A percentile compares a stretch with the other conserved stretches of the same genome.
These are phyloP conservation scores for Dicranocentrus wangi DNA, from an alignment of 2,888 invertebrate species.

Conservation along the genomic window DNA sequence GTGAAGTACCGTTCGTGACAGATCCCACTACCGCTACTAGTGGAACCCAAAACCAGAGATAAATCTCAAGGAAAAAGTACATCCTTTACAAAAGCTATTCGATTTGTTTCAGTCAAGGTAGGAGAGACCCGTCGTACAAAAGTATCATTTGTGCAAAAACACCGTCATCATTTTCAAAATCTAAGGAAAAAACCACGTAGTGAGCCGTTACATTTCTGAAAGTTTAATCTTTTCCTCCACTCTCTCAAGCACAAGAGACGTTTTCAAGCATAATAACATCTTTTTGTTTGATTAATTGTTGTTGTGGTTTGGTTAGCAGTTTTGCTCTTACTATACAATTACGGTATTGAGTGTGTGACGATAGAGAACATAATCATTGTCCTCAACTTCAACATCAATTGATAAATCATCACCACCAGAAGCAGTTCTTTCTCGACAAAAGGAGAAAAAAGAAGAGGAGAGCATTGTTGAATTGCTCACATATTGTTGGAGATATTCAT, in stretches of 20 bases:
- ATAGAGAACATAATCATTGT: constrained; percentile 29
- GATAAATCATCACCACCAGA: constrained; percentile 18
- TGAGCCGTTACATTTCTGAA: constrained; percentile 9
- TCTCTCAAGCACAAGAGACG: constrained; percentile 2
- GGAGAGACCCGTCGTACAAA: background rate
- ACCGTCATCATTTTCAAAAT: background rate
- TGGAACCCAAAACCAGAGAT: constrained; percentile 20
- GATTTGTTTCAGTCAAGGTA: background rate
- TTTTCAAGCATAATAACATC: constrained; percentile 15
- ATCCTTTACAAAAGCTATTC: background rate
- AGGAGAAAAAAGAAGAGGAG: background rate
- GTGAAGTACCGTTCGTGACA: background rate
- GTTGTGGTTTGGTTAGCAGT: constrained; percentile 26
- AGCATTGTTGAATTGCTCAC: background rate
- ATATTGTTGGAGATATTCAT: background rate
- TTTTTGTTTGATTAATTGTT: constrained; percentile 42
- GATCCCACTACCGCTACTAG: background rate
- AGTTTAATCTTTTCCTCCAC: background rate
- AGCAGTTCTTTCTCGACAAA: background rate
- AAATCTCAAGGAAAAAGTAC: background rate
- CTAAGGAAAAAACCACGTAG: constrained; percentile 23
- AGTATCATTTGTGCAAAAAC: background rate
- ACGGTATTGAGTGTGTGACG: constrained; percentile 32
- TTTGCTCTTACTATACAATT: constrained; percentile 21
- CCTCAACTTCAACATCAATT: constrained; percentile 8